A percentile compares a stretch with the other conserved stretches of the same genome.
Evolutionary conservation across 2,888 invertebrate species (phyloP).

Genomic region (Colostygia pectinataria): DNA sequence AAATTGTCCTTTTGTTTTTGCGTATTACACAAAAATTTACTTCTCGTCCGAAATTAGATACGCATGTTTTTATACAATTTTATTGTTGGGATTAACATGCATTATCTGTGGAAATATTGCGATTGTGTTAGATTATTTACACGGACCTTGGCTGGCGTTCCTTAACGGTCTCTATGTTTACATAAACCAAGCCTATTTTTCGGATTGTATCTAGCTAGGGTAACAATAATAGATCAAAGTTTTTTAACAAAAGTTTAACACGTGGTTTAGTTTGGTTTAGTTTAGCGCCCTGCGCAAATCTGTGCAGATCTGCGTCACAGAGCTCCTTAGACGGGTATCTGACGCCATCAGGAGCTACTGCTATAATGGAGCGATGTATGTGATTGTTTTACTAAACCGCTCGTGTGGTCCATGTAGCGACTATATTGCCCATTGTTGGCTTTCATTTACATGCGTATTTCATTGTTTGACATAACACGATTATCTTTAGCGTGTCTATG

Average conservation of each 20-base stretch:
- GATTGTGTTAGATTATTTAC: slow-evolving; percentile 56
- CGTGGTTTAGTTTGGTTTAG: slow-evolving; percentile 44
- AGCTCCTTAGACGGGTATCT: slow-evolving; percentile 35
- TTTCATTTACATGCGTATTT: slow-evolving; percentile 31
- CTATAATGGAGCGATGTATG: slow-evolving; percentile 46
- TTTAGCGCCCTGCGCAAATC: slow-evolving; percentile 53
- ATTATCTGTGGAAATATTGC: slow-evolving; percentile 68
- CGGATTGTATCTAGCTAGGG: slow-evolving; percentile 26
- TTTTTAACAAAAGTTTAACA: slow-evolving; percentile 19
- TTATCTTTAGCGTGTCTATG: slow-evolving; percentile 25
- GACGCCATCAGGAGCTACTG: slow-evolving; percentile 36
- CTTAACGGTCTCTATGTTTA: slow-evolving; percentile 42
- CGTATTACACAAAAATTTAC: slow-evolving; percentile 43
- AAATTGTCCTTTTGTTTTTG: slow-evolving; percentile 37
- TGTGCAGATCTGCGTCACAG: slow-evolving; percentile 46
- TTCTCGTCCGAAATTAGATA: slow-evolving; percentile 57
- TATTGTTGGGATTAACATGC: slow-evolving; percentile 60
- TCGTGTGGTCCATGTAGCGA: slow-evolving; percentile 33
- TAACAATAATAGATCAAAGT: slow-evolving; percentile 40
- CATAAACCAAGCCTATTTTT: slow-evolving; percentile 33
- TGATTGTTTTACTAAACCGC: slow-evolving; percentile 46
- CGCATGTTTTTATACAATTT: slow-evolving; percentile 38
- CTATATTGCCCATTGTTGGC: slow-evolving; percentile 29
- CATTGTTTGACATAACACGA: slow-evolving; percentile 29
- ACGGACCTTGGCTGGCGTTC: slow-evolving; percentile 59